phyloP scores from a whole-genome alignment of 2,888 invertebrate genomes.

The Cheilosia grossa region DNA sequence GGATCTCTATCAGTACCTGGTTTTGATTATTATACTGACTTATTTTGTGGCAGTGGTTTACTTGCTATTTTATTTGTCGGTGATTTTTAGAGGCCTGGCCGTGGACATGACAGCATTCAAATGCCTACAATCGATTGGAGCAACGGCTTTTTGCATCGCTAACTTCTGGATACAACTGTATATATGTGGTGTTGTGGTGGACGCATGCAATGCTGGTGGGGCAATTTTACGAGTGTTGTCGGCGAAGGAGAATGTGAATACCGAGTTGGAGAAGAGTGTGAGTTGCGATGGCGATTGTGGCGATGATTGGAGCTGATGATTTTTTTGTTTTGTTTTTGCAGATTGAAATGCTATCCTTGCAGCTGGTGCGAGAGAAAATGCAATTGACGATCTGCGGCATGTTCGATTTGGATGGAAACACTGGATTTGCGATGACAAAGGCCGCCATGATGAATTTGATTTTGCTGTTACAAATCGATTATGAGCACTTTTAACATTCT shows the following conservation, averaged over 20 bases:
- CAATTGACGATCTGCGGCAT: not conserved
- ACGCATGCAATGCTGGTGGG: not conserved
- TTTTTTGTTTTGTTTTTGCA: not conserved
- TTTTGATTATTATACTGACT: not conserved
- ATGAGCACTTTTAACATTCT: not conserved
- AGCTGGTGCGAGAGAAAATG: conserved; percentile 13
- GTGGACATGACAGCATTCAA: no score
- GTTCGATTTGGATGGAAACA: conserved; percentile 11
- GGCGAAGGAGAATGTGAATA: no score
- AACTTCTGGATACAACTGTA: not conserved
- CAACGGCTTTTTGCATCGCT: not conserved
- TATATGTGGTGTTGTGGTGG: not conserved
- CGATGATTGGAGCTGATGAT: not conserved
- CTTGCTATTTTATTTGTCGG: not conserved
- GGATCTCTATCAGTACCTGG: not conserved
- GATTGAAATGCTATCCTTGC: conserved; percentile 12
- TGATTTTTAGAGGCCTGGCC: not conserved
- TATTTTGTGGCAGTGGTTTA: not conserved
- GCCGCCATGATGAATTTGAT: conserved; percentile 1
- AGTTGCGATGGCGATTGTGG: not conserved
- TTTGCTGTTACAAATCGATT: conserved; percentile 5
- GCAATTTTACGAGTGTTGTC: not conserved
- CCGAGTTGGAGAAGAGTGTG: not conserved
- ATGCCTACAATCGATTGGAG: not conserved
- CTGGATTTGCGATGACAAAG: not conserved